These are phyloP conservation scores for Paratilapia polleni DNA, from an alignment of 2,113 vertebrate genomes.

Conservation along the genomic window DNA sequence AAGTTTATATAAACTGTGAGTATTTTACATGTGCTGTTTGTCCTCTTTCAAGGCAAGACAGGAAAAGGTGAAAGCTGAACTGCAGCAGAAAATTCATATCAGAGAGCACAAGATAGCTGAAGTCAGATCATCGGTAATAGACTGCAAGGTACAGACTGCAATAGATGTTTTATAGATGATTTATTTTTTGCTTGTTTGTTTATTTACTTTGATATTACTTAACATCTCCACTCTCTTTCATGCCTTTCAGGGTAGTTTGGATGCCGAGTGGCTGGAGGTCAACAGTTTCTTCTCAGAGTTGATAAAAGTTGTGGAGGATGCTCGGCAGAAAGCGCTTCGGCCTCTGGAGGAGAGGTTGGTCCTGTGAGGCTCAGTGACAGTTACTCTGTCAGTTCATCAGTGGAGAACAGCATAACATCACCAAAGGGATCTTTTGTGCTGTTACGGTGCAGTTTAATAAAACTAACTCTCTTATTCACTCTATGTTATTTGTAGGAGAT, in stretches of 20 bases:
- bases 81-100: slow-evolving; percentile 35
- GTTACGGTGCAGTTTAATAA: accelerated
- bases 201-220: neutral
- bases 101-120: slow-evolving; percentile 51
- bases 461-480: accelerated
- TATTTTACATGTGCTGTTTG: neutral
- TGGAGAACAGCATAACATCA: neutral
- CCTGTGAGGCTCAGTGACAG: neutral
- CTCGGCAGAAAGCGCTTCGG: slow-evolving; percentile 38
- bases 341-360: slow-evolving; percentile 66
- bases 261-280: slow-evolving; percentile 63
- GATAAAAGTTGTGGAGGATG: slow-evolving; percentile 34
- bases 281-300: slow-evolving; percentile 54
- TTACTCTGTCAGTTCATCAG: neutral
- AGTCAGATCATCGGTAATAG: slow-evolving; percentile 37
- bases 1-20: accelerated
- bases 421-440: neutral
- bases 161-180: accelerated
- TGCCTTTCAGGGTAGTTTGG: slow-evolving; percentile 47
- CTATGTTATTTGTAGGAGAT: slow-evolving; percentile 20
- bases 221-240: accelerated
- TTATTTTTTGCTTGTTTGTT: neutral
- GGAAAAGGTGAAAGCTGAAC: slow-evolving; percentile 1
- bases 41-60: slow-evolving; percentile 16
- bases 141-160: slow-evolving; percentile 50